These are phyloP conservation scores for Ellobium chinense DNA, from an alignment of 2,888 invertebrate species.

Conservation along the genomic window DNA sequence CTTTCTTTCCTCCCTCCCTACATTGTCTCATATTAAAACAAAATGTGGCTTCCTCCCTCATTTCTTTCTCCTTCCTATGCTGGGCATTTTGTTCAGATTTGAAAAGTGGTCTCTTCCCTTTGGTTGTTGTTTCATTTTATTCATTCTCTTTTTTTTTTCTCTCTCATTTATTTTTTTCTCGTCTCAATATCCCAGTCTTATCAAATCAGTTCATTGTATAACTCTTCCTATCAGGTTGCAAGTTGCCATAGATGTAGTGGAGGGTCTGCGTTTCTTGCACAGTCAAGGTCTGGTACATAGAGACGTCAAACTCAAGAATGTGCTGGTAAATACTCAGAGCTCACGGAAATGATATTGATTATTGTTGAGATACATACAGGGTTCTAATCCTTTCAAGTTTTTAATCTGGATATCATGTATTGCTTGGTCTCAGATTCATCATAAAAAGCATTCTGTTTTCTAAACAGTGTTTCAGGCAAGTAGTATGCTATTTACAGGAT, in stretches of 20 bases:
- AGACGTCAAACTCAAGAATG: conserved; percentile 94
- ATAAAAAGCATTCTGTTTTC: no score
- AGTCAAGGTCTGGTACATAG: conserved; percentile 92
- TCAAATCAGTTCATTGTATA: neutral
- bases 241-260: conserved; percentile 90
- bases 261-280: conserved; percentile 93
- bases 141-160: neutral
- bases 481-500: no score
- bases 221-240: no score
- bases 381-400: no score
- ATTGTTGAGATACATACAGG: no score
- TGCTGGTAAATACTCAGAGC: conserved; percentile 83
- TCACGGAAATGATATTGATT: no score
- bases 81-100: no score
- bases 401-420: no score
- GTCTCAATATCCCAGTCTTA: neutral
- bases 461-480: no score
- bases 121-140: neutral
- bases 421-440: no score
- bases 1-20: neutral
- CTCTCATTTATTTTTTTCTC: neutral
- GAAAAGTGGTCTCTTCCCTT: neutral
- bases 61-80: no score
- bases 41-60: no score
- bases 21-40: neutral